Base-by-base conservation (phyloP, 2,797 vertebrate genomes). In the Platalea minor region DNA sequence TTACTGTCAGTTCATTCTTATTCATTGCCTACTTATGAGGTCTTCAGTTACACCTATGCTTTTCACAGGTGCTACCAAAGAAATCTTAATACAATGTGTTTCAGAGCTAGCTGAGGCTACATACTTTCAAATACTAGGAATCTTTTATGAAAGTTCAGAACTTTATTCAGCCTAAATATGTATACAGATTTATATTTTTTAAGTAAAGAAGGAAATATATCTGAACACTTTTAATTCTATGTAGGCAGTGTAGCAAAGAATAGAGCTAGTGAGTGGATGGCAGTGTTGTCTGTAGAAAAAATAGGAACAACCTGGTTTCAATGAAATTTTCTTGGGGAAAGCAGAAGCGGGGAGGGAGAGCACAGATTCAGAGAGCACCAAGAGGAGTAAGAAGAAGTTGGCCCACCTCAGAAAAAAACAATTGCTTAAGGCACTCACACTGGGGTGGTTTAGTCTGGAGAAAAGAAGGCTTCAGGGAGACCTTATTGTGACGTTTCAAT, bases 261-360 rank as follows among this genome's bases (percentile, higher is more conserved):
- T 15, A 79, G 48, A 67, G 35, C 12, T 79, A 33, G 15, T 31
- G 24, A 72, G 24, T 50, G 33, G 9, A 77, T 85, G 17, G 35
- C 35, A 43, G 19, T 43, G 17, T 43, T 85, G 39, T 43, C 24
- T 4, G 0, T 59, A 67, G 28, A 9, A n/a, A 86, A 86, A 67
- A 19, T 17, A 61, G 28, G 21, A 87, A 51, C 15, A 51, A 21
- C 18, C 13, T 68, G 33, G 6, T 63, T 77, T 86, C 60, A 67
- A 3, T 76, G 5, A 70, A 9, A 41, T 77, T 89, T 72, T 61
- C 48, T 21, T 53, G n/a, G 26, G 19, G 5, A 12, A 51, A 43
- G 24, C 0, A 0, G 29, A 12, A 2, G 33, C 9, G 25, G 23
- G 5, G n/a, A 31, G 25, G 7, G 33, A 43, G 23, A 68, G 10